A percentile compares a stretch with the other conserved stretches of the same genome.
Conservation (phyloP, 1,140 invertebrate species). For the Scaptodrosophila lebanonensis region DNA sequence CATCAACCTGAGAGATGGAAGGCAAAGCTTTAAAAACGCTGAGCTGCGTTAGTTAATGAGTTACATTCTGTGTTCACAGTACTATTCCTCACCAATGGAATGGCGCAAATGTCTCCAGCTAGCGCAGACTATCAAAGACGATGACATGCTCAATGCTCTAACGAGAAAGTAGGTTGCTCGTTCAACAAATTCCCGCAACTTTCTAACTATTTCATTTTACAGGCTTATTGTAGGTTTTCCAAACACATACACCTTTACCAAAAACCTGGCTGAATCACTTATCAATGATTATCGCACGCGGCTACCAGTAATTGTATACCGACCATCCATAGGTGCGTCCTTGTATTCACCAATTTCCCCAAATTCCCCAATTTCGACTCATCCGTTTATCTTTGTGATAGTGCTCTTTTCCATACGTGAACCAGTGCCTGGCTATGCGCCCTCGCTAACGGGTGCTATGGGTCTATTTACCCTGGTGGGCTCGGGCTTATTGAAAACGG, state of each 20-base stretch:
- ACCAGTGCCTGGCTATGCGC: slow-evolving; percentile 55
- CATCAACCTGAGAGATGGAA: too few species aligned
- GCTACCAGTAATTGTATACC: slow-evolving; percentile 89
- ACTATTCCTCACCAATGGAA: slow-evolving; percentile 66
- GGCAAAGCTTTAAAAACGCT: too few species aligned
- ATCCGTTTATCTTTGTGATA: slow-evolving; percentile 8
- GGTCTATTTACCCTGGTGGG: slow-evolving; percentile 62
- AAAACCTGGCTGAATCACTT: slow-evolving; percentile 88
- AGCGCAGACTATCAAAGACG: slow-evolving; percentile 43
- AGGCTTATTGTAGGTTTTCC: slow-evolving; percentile 84
- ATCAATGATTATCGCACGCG: slow-evolving; percentile 82
- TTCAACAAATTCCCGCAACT: neutral
- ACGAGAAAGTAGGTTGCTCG: slow-evolving; percentile 52
- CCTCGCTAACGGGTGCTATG: slow-evolving; percentile 65
- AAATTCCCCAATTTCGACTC: neutral
- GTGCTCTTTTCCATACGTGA: slow-evolving; percentile 52
- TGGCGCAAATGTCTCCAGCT: slow-evolving; percentile 59
- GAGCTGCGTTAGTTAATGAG: slow-evolving; percentile 40
- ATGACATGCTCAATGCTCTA: slow-evolving; percentile 36
- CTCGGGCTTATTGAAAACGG: slow-evolving; percentile 54
- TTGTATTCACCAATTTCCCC: neutral
- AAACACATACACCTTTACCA: slow-evolving; percentile 92
- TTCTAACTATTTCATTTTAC: neutral
- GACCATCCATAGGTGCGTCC: slow-evolving; percentile 88
- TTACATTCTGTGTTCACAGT: slow-evolving; percentile 19